Evolutionary conservation across 2,888 invertebrate species (phyloP).

Genomic region (Apodemia mormo): DNA sequence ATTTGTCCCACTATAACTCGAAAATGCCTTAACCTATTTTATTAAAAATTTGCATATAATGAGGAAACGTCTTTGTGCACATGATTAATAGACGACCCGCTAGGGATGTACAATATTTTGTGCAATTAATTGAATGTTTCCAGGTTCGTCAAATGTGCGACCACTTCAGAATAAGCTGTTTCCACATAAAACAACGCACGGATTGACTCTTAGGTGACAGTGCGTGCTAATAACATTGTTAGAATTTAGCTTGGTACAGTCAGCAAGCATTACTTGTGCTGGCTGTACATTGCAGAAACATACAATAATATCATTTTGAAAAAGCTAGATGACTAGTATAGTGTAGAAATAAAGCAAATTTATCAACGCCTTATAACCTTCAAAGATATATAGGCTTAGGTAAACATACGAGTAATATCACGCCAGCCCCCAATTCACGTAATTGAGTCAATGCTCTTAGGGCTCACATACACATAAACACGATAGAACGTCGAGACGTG

Average conservation of each 20-base stretch:
- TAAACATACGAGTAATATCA: too few species aligned
- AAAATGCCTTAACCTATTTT: too few species aligned
- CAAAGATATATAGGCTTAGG: not conserved
- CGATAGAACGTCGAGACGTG: too few species aligned
- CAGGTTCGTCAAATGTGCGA: conserved; percentile 97
- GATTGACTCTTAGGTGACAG: conserved; percentile 78
- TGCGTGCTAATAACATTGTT: conserved; percentile 68
- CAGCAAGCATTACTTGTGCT: conserved; percentile 5
- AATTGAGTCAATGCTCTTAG: too few species aligned
- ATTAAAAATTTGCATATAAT: too few species aligned
- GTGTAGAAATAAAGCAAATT: not conserved
- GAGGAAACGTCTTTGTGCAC: too few species aligned
- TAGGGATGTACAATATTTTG: too few species aligned
- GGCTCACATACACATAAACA: too few species aligned
- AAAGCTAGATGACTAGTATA: conserved; percentile 4
- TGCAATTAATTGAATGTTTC: conserved; percentile 38
- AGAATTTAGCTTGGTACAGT: conserved; percentile 15
- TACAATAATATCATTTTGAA: conserved; percentile 8
- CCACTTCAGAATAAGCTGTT: conserved; percentile 95
- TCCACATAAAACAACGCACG: conserved; percentile 80
- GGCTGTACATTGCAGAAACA: conserved; percentile 5
- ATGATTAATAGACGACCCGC: too few species aligned
- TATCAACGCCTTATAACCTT: not conserved
- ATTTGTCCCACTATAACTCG: too few species aligned
- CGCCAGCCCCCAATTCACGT: too few species aligned